Evolutionary conservation across 2,888 invertebrate genomes (phyloP), one percentile per base, ranked within the genome.

Genomic region (Pomacea canaliculata): DNA sequence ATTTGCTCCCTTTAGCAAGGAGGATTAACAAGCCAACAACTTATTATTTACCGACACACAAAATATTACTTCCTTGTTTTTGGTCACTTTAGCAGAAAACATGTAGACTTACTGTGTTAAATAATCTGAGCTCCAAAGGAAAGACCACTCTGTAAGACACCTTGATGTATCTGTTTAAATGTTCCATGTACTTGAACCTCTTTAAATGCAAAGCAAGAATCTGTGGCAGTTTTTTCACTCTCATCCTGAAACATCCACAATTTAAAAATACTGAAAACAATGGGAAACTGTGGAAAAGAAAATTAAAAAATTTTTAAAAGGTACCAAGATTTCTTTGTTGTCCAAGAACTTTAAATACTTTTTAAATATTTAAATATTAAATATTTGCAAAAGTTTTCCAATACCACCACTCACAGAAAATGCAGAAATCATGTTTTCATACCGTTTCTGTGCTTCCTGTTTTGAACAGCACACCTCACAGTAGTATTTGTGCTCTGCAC

Each of bases 391-490:
- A 56, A 56, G 51, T 56, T 16, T 56, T 56, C 51, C 10, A 56
- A 13, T 56, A 56, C 51, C 8, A 7, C 10, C 8, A 7, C 16
- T 56, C 16, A 56, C 16, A 56, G 16, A 56, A 56, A 56, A 56
- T 37, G 37, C 37, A 37, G 37, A 37, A 37, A 37, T 37, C 5
- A 37, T 37, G 16, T 56, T 2, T 56, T 56, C 77, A 71, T 62
- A 91, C 92, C 91, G 87, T 87, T 92, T 92, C 93, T 98, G 98
- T 68, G 99, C 99, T 92, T 99, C 99, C 92, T 99, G 99, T 92
- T 99, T 99, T 92, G 97, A 98, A 92, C 97, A 97, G 91, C 99
- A 99, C 89, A 97, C 96, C 93, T 99, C 99, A 92, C 99, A 99
- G 92, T 99, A 98, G 91, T 99, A 99, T 92, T 99, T 99, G 93